Evolutionary conservation across 2,113 vertebrate species (phyloP).

Genomic region (Bungarus multicinctus): DNA sequence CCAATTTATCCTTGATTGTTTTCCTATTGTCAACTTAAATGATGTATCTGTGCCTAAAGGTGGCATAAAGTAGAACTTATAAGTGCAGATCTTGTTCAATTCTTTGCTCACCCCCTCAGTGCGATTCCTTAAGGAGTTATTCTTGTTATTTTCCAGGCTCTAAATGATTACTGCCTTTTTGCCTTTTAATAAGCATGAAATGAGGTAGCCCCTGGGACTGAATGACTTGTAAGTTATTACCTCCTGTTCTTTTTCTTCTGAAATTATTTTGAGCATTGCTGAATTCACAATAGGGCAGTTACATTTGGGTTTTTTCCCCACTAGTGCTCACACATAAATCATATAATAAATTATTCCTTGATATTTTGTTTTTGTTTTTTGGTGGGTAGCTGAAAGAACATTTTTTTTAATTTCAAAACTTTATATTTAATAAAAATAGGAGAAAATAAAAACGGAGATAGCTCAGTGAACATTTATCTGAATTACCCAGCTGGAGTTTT

Average conservation of each 20-base stretch:
- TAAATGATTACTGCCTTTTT: constrained; percentile 7
- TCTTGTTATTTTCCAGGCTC: background rate
- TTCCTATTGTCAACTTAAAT: background rate
- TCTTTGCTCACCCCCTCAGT: background rate
- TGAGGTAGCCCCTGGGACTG: constrained; percentile 18
- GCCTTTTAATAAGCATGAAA: constrained; percentile 19
- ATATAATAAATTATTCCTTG: background rate
- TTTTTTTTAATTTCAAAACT: background rate
- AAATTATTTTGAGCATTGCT: background rate
- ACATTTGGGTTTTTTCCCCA: background rate
- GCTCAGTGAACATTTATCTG: background rate
- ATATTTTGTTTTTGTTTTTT: background rate
- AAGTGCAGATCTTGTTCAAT: background rate
- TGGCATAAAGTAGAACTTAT: background rate
- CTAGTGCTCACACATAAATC: background rate
- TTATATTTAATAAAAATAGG: background rate
- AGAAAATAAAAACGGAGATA: background rate
- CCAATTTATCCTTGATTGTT: background rate
- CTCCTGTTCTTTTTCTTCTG: background rate
- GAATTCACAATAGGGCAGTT: background rate
- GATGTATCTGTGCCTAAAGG: background rate
- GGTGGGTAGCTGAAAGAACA: background rate
- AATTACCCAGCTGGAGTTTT: background rate
- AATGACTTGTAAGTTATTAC: background rate
- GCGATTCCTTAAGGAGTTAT: background rate